Conservation (phyloP, 2,888 invertebrate species). For the Dysmachus trigonus region DNA sequence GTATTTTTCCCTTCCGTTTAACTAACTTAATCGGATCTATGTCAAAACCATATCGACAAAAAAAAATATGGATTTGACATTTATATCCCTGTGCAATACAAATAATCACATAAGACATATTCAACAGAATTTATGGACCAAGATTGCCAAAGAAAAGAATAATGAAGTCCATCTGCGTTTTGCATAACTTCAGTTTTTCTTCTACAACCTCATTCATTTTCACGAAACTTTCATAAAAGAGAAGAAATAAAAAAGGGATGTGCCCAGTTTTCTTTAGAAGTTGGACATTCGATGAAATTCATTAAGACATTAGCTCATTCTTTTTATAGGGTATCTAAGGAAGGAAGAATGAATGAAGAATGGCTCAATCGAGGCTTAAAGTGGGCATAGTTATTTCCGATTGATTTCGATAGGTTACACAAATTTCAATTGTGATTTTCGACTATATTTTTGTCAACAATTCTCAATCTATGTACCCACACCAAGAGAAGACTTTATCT, state of each 20-base stretch:
- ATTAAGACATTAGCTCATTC: no score
- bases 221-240: not conserved
- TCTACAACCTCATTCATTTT: not conserved
- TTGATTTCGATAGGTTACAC: not conserved
- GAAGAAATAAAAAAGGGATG: not conserved
- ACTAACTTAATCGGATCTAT: no score
- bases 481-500: no score
- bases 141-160: not conserved
- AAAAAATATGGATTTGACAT: no score
- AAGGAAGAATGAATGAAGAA: not conserved
- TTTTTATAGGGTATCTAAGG: no score
- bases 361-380: not conserved
- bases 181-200: not conserved
- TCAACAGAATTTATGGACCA: not conserved
- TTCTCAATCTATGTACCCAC: no score
- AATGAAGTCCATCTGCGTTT: not conserved
- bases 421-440: not conserved
- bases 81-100: not conserved
- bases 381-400: not conserved
- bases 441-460: not conserved
- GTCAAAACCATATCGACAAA: no score
- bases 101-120: not conserved
- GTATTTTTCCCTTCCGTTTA: no score
- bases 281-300: no score
- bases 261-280: no score